Evolutionary conservation across 2,113 vertebrate genomes (phyloP).

Genomic region (Ranitomeya variabilis): DNA sequence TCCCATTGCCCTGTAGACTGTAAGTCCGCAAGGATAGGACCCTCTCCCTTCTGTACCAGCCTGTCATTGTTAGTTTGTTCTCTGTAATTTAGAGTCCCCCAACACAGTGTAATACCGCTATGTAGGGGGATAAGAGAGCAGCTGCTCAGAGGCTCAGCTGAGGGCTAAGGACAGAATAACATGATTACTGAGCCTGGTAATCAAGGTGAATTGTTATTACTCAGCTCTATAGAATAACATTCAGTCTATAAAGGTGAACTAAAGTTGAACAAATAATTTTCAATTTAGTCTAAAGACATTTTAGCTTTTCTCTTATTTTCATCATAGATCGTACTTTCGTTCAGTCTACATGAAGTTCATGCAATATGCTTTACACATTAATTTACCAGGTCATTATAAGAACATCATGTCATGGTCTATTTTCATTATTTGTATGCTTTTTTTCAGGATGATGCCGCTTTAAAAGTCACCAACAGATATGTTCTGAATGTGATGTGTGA

Average conservation of each 20-base stretch:
- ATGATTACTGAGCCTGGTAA: not conserved
- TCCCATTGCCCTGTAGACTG: too few species aligned
- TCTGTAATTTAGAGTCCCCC: too few species aligned
- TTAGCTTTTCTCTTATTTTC: not conserved
- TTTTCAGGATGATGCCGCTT: slow-evolving; percentile 12
- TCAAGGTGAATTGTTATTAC: not conserved
- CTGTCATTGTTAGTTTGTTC: too few species aligned
- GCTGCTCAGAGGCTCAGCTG: not conserved
- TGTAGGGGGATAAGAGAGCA: not conserved
- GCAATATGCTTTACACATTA: not conserved
- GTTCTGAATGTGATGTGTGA: slow-evolving; percentile 7
- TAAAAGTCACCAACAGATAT: slow-evolving; percentile 27
- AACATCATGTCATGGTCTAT: not conserved
- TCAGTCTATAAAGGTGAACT: not conserved
- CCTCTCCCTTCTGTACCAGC: too few species aligned
- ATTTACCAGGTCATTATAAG: not conserved
- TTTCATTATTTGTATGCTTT: slow-evolving; percentile 8
- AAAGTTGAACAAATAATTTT: not conserved
- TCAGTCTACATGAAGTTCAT: not conserved
- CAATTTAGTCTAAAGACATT: not conserved
- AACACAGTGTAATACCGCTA: not conserved
- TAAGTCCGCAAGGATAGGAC: too few species aligned
- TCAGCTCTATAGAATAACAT: not conserved
- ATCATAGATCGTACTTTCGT: not conserved
- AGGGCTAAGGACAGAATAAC: not conserved